phyloP scores from a whole-genome alignment of 2,797 vertebrate species.

The Alcedo quadribrachys region DNA sequence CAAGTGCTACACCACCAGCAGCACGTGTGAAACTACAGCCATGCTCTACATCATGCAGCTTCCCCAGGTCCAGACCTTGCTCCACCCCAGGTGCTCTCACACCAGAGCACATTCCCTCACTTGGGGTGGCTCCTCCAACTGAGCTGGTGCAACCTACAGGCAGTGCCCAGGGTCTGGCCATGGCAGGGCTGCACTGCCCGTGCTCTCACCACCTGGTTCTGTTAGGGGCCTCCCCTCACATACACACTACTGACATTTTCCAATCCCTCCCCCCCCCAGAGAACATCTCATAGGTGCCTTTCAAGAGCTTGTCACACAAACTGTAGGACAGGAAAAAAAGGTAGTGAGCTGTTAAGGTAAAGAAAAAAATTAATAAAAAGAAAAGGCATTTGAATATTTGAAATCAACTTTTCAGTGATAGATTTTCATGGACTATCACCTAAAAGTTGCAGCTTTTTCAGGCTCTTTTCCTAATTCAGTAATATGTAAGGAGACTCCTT shows the following conservation, averaged over 20 bases:
- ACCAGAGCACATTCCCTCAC: neutral
- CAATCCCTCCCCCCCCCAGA: neutral
- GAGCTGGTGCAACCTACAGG: rapidly evolving
- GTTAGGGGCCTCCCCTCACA: neutral
- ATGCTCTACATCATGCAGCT: rapidly evolving
- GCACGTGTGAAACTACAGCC: neutral
- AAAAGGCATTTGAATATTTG: neutral
- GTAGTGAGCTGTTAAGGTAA: rapidly evolving
- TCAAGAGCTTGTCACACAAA: neutral
- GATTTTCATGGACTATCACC: neutral
- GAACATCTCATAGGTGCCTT: neutral
- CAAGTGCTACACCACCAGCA: neutral
- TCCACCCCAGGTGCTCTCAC: neutral
- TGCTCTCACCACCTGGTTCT: neutral
- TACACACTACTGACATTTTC: rapidly evolving
- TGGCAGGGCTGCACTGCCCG: neutral
- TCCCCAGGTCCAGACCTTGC: neutral
- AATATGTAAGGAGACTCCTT: neutral
- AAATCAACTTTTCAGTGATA: neutral
- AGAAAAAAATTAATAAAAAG: neutral
- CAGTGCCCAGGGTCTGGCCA: neutral
- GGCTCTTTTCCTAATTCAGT: neutral
- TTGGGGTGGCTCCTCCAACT: rapidly evolving
- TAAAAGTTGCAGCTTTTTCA: neutral
- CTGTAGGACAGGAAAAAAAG: neutral